Evolutionary conservation across 2,888 invertebrate species (phyloP), one percentile per base, ranked within the genome.

Genomic region (Sicus ferrugineus): DNA sequence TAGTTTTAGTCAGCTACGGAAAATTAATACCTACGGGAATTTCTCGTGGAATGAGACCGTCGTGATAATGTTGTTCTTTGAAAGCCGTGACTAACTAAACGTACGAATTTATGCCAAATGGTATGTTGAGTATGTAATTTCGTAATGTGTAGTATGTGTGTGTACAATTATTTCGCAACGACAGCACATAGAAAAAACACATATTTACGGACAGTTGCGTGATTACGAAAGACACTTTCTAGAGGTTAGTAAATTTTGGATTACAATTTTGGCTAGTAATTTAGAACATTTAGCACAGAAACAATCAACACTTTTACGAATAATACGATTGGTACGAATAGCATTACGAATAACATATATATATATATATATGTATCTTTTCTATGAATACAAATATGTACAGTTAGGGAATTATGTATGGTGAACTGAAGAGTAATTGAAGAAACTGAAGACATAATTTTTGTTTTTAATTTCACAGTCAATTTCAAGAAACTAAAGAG

Each of bases 181-280:
- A 34, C 50, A 50, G 48, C 67, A 59, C 67, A 67, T 67, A 67
- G 67, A 67, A 67, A 67, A 67, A 67, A 67, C 67, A 67, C 67
- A 67, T 67, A 67, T 67, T 67, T 67, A 67, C 67, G 59, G 48
- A 14, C 48, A 67, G 11, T 23, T 30, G 14, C 46, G 38, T 34
- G 28, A 28, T 46, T 48, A 63, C 28, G 16, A 50, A 50, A 21
- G 3, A 50, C 19, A 23, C 21, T 21, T 23, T 50, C 50, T 50
- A 21, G 21, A n/a, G 50, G 26, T 28, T 28, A 16, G 16, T 11
- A 28, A 54, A 52, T n/a, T 31, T 64, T 34, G 21, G 14, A 14
- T 31, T 23, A 23, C 14, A n/a, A 42, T 28, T 46, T 56, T 56
- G 14, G 14, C 48, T 23, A 23, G 14, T 19, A 42, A 42, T 46